Evolutionary conservation across 2,888 invertebrate species (phyloP).

Genomic region (Cosmorhoe ocellata): DNA sequence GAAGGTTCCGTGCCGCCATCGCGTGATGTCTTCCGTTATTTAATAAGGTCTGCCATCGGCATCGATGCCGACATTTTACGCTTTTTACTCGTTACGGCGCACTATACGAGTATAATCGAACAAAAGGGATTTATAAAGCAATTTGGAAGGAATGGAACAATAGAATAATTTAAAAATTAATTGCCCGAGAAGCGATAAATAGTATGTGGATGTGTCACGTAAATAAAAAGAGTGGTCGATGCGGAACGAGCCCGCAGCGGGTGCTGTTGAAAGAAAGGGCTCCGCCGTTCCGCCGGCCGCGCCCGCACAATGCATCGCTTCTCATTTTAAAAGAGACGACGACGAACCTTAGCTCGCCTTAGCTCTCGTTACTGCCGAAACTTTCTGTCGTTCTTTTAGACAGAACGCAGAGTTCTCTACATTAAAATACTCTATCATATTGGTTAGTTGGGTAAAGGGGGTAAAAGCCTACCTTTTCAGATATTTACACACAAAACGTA

Average conservation of each 20-base stretch:
- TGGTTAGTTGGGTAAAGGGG: too few species aligned
- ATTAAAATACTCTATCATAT: too few species aligned
- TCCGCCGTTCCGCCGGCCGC: slow-evolving; percentile 64
- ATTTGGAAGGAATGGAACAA: slow-evolving; percentile 49
- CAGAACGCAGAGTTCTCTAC: slow-evolving; percentile 35
- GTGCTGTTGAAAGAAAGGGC: slow-evolving; percentile 58
- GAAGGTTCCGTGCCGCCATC: slow-evolving; percentile 51
- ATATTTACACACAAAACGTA: too few species aligned
- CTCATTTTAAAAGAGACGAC: slow-evolving; percentile 64
- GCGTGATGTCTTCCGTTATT: slow-evolving; percentile 67
- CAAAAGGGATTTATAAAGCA: slow-evolving; percentile 33
- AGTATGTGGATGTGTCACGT: slow-evolving; percentile 65
- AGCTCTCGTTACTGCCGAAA: slow-evolving; percentile 66
- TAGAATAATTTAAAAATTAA: slow-evolving; percentile 69
- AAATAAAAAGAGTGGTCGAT: slow-evolving; percentile 62
- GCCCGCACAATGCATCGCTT: slow-evolving; percentile 58
- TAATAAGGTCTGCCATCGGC: slow-evolving; percentile 52
- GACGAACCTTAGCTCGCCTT: slow-evolving; percentile 64
- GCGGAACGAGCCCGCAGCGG: slow-evolving; percentile 60
- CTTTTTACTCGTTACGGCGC: slow-evolving; percentile 36
- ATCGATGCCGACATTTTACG: slow-evolving; percentile 41
- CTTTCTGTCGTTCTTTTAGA: slow-evolving; percentile 49
- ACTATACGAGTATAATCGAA: slow-evolving; percentile 36
- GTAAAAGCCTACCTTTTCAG: too few species aligned
- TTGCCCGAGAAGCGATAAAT: slow-evolving; percentile 74